phyloP scores from a whole-genome alignment of 2,888 invertebrate species.

The Orthosia incerta region DNA sequence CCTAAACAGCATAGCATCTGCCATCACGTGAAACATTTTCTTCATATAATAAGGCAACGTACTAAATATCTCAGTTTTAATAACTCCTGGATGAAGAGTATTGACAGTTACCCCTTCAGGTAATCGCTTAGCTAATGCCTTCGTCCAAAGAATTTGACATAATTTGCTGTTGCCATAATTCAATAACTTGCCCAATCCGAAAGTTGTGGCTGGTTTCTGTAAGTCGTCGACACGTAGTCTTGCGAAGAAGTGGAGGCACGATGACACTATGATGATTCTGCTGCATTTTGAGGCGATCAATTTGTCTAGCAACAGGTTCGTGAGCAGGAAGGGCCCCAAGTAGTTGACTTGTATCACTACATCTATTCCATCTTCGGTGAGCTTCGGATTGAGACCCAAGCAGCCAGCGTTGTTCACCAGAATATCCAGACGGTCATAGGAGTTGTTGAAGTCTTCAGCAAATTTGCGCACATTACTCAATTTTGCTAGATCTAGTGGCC shows the following conservation, averaged over 20 bases:
- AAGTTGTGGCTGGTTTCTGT: conserved; percentile 45
- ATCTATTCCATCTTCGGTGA: conserved; percentile 92
- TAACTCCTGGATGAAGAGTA: conserved; percentile 95
- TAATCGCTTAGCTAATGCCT: conserved; percentile 82
- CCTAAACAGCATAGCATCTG: conserved; percentile 85
- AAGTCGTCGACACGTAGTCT: conserved; percentile 87
- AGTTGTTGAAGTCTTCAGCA: conserved; percentile 90
- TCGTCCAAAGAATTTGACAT: conserved; percentile 83
- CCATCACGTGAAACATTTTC: conserved; percentile 86
- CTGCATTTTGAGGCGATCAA: conserved; percentile 82
- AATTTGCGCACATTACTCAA: conserved; percentile 91
- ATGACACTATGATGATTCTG: conserved; percentile 86
- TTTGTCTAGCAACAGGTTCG: conserved; percentile 91
- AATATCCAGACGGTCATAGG: conserved; percentile 90
- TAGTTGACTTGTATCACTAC: conserved; percentile 93
- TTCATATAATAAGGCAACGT: conserved; percentile 82
- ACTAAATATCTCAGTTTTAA: conserved; percentile 95
- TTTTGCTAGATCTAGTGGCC: conserved; percentile 87
- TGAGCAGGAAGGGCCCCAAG: conserved; percentile 94
- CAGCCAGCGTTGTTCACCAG: conserved; percentile 92
- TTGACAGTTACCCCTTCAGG: conserved; percentile 93
- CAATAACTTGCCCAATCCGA: conserved; percentile 72
- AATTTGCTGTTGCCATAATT: conserved; percentile 88
- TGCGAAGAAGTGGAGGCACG: conserved; percentile 75
- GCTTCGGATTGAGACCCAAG: conserved; percentile 72